Evolutionary conservation across 2,113 vertebrate genomes (phyloP).

Genomic region (Plotosus lineatus): DNA sequence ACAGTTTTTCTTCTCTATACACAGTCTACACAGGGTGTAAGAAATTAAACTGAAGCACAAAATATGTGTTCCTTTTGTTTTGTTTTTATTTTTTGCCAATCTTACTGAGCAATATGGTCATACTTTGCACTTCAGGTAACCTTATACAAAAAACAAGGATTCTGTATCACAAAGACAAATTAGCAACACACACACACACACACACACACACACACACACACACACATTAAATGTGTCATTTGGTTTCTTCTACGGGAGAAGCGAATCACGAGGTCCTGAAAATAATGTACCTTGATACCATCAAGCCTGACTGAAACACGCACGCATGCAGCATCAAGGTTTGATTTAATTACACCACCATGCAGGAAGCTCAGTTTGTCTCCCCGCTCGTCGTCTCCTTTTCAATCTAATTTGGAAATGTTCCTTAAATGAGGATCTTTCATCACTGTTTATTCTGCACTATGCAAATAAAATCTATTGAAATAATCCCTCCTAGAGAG

Average conservation of each 20-base stretch:
- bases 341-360: slow-evolving; percentile 45
- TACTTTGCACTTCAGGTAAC: background rate
- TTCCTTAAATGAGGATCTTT: background rate
- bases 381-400: slow-evolving; percentile 14
- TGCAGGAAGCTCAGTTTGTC: slow-evolving; percentile 21
- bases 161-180: background rate
- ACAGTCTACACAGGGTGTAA: too few species aligned
- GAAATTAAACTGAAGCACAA: too few species aligned
- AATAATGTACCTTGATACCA: background rate
- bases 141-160: background rate
- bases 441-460: background rate
- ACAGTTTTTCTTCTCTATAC: background rate
- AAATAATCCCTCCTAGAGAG: background rate
- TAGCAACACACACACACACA: background rate
- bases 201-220: slow-evolving; percentile 12
- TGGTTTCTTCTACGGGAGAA: background rate
- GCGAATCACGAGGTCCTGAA: background rate
- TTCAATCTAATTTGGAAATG: slow-evolving; percentile 23
- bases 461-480: background rate
- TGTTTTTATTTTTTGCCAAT: too few species aligned
- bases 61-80: too few species aligned
- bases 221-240: background rate
- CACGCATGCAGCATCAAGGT: background rate
- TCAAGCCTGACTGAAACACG: background rate
- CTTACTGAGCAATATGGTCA: too few species aligned